These are phyloP conservation scores for Petromus typicus DNA, from an alignment of 2,113 vertebrate genomes.

Conservation along the genomic window DNA sequence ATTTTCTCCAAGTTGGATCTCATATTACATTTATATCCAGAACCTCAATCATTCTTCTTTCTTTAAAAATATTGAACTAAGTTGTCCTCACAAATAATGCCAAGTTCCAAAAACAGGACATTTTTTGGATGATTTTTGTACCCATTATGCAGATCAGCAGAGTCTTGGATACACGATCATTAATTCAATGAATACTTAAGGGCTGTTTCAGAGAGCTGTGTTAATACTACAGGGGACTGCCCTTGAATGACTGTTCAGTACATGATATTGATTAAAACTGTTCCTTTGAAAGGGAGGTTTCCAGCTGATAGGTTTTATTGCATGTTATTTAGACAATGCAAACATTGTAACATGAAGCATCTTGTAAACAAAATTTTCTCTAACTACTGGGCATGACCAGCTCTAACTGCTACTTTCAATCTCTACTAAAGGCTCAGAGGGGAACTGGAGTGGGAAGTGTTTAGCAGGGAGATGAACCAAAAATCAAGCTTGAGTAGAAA, in stretches of 20 bases:
- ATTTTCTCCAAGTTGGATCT: neutral
- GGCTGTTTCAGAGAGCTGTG: neutral
- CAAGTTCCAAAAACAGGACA: neutral
- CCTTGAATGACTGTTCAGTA: constrained; percentile 56
- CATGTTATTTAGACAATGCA: constrained; percentile 76
- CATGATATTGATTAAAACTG: constrained; percentile 68
- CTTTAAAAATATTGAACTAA: neutral
- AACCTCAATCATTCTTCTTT: neutral
- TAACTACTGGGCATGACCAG: constrained; percentile 75
- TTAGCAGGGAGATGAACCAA: constrained; percentile 63
- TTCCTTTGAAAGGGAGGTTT: constrained; percentile 68
- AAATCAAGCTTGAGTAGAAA: constrained; percentile 61
- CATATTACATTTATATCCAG: neutral
- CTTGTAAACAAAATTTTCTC: constrained; percentile 79
- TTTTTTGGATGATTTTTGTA: constrained; percentile 20
- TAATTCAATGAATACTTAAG: constrained; percentile 25
- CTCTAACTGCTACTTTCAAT: constrained; percentile 75
- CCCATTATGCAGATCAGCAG: neutral
- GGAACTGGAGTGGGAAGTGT: constrained; percentile 60
- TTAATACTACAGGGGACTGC: constrained; percentile 41
- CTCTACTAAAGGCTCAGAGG: constrained; percentile 62
- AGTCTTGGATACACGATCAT: neutral
- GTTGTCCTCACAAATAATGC: neutral
- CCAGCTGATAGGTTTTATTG: constrained; percentile 78
- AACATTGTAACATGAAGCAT: constrained; percentile 73